Evolutionary conservation across 2,888 invertebrate species (phyloP).

Genomic region (Melikaiella ostensackeni): DNA sequence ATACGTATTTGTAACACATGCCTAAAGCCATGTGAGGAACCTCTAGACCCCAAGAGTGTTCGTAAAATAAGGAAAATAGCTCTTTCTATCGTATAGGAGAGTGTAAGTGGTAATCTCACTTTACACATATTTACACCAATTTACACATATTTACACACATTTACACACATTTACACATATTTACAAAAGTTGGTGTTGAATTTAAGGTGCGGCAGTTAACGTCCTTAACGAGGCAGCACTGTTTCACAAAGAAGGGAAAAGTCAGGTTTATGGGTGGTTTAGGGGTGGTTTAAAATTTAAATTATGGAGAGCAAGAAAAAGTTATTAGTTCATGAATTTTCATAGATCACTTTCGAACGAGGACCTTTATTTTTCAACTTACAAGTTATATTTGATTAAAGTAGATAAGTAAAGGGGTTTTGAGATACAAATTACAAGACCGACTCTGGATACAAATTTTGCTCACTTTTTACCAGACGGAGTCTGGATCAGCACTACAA

Average conservation of each 20-base stretch:
- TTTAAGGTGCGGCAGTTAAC: conserved; percentile 52
- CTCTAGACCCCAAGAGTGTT: conserved; percentile 2
- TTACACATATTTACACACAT: conserved; percentile 31
- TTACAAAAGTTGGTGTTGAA: conserved; percentile 36
- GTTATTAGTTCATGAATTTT: not conserved
- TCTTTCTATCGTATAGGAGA: conserved; percentile 36
- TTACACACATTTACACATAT: conserved; percentile 6
- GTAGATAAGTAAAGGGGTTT: too few species aligned
- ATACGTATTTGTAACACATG: conserved; percentile 14
- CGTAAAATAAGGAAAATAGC: conserved; percentile 35
- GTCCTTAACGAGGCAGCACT: conserved; percentile 43
- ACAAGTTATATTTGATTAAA: too few species aligned
- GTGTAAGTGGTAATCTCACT: conserved; percentile 52
- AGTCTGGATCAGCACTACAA: too few species aligned
- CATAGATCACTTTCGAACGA: not conserved
- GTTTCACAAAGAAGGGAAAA: conserved; percentile 25
- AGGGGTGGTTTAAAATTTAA: conserved; percentile 18
- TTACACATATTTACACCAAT: conserved; percentile 44
- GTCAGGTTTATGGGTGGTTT: conserved; percentile 18
- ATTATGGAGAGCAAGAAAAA: not conserved
- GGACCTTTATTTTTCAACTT: not conserved
- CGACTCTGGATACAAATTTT: too few species aligned
- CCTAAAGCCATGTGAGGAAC: not conserved
- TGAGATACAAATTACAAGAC: too few species aligned
- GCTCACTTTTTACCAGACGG: too few species aligned